Base-by-base conservation (phyloP, 2,888 invertebrate genomes). In the Microctonus aethiopoides region DNA sequence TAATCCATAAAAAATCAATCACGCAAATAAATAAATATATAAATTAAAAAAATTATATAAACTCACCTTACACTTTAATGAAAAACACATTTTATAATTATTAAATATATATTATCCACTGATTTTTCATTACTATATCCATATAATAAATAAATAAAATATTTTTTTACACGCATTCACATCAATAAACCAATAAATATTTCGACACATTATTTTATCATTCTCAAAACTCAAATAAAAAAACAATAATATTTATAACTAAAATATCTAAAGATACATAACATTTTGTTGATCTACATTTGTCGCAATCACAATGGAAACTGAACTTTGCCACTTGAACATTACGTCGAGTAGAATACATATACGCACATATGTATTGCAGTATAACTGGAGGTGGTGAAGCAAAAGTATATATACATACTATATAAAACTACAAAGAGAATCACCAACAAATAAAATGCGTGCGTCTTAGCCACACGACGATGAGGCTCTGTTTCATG, bases 281-380 rank as follows among this genome's bases (percentile, higher is more conserved):
- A 22, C n/a, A 54, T 54, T 54, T 60, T 22, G 52, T 65, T 52
- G 65, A 70, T 70, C 70, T 67, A 66, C 70, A 72, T 72, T 72
- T 65, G 67, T 54, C 68, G 70, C 64, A 70, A 68, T 63, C 68
- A 67, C 66, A 62, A 64, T 39, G 61, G 64, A 73, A 72, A 75
- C 67, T 71, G 74, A 68, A 62, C 66, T 71, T 65, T 65, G 65
- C 36, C 52, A 56, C 67, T 63, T 56, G 59, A 64, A 60, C 63
- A 62, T 64, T 52, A 46, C 63, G 39, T 13, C 20, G 29, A 39
- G 32, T 29, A 54, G 54, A 36, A 54, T 39, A n/a, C 32, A 68
- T 39, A 52, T 46, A 68, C 60, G 39, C 29, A 36, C 32, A n/a
- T n/a, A n/a, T 52, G 13, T 32, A 39, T 29, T 16, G 46, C 46